phyloP scores from a whole-genome alignment of 2,888 invertebrate species.

The Pollenia griseotomentosa region DNA sequence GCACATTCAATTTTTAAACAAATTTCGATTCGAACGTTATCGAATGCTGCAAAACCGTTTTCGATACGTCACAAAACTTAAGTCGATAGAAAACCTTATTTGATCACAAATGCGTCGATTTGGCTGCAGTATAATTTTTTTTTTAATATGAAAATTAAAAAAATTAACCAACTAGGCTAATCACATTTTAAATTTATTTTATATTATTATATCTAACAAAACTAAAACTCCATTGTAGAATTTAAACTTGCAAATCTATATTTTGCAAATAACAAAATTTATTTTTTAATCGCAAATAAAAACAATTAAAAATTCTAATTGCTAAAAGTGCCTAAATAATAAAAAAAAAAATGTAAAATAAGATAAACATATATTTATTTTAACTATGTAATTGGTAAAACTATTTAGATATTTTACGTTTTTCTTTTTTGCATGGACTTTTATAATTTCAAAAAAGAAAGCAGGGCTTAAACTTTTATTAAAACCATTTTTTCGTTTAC shows the following conservation, averaged over 20 bases:
- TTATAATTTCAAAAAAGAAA: not conserved
- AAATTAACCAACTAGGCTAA: constrained; percentile 36
- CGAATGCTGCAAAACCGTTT: too few species aligned
- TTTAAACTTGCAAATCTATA: constrained; percentile 18
- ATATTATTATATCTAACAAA: constrained; percentile 8
- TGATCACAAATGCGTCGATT: too few species aligned
- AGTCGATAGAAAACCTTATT: too few species aligned
- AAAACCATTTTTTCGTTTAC: too few species aligned
- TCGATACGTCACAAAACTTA: too few species aligned
- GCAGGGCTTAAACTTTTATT: too few species aligned
- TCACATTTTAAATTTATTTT: constrained; percentile 50
- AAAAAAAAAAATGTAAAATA: constrained; percentile 55
- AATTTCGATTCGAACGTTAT: too few species aligned
- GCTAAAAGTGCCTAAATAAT: constrained; percentile 72
- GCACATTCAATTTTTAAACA: too few species aligned
- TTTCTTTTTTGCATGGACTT: constrained; percentile 19
- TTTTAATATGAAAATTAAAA: too few species aligned
- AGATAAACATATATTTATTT: constrained; percentile 43
- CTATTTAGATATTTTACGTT: not conserved
- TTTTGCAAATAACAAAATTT: constrained; percentile 29
- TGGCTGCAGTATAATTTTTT: too few species aligned
- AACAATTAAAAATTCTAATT: constrained; percentile 57
- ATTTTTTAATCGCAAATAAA: constrained; percentile 10
- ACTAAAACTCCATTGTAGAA: constrained; percentile 15
- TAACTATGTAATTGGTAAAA: constrained; percentile 5